These are phyloP conservation scores for Apodemus speciosus DNA, from an alignment of 2,113 vertebrate species.

Conservation along the genomic window DNA sequence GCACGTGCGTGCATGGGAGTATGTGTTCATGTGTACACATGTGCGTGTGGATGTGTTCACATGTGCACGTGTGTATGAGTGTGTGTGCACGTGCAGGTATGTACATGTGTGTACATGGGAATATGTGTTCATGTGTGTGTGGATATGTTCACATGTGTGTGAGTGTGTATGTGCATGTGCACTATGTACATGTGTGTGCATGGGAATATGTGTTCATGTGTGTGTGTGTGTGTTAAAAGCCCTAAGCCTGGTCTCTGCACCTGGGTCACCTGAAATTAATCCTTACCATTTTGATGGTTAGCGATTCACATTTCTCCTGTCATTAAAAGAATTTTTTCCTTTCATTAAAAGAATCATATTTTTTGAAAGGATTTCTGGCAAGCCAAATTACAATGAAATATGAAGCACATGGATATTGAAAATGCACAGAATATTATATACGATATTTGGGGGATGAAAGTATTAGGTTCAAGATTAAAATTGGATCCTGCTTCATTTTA, in stretches of 20 bases:
- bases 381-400: conserved; percentile 40
- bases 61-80: too few species aligned
- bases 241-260: not conserved
- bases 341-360: conserved; percentile 40
- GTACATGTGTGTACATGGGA: not conserved
- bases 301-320: not conserved
- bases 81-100: too few species aligned
- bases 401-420: conserved; percentile 44
- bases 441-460: not conserved
- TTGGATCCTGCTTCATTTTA: conserved; percentile 23
- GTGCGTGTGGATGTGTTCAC: not conserved
- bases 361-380: conserved; percentile 32
- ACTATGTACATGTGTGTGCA: too few species aligned
- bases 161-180: not conserved
- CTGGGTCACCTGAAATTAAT: not conserved
- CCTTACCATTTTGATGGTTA: not conserved
- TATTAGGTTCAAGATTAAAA: conserved; percentile 33
- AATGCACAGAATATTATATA: not conserved
- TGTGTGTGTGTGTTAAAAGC: not conserved
- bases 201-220: too few species aligned
- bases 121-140: not conserved
- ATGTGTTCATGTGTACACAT: not conserved
- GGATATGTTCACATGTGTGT: not conserved
- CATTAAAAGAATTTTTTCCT: too few species aligned
- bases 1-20: not conserved